Percentiles rank a stretch among this genome's conserved stretches.
phyloP scores from a whole-genome alignment of 2,113 vertebrate genomes.

The Egretta garzetta region DNA sequence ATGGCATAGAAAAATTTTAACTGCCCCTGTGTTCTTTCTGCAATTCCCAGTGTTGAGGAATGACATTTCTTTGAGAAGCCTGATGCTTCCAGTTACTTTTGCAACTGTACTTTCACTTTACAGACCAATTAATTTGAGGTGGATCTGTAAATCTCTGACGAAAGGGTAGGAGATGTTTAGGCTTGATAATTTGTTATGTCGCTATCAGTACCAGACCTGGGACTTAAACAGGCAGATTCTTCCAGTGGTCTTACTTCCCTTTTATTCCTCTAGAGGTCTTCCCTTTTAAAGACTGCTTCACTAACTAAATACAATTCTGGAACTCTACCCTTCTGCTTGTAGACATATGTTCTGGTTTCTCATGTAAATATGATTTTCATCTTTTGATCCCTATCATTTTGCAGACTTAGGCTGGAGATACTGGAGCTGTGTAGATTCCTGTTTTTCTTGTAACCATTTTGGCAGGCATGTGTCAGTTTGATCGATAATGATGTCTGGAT shows the following conservation, averaged over 20 bases:
- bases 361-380: conserved; percentile 5
- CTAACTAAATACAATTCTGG: neutral
- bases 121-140: neutral
- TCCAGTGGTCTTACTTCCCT: neutral
- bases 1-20: neutral
- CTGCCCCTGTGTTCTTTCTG: neutral
- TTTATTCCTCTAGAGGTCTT: neutral
- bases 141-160: neutral
- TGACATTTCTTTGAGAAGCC: neutral
- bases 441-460: conserved; percentile 60
- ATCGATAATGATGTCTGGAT: conserved; percentile 72
- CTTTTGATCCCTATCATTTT: conserved; percentile 13
- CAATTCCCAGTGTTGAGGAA: neutral
- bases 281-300: neutral
- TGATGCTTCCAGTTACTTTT: neutral
- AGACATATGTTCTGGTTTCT: neutral
- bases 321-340: neutral
- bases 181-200: neutral
- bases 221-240: neutral
- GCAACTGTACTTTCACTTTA: neutral
- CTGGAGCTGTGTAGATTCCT: neutral
- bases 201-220: neutral
- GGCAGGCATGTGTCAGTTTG: conserved; percentile 69
- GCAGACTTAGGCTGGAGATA: neutral
- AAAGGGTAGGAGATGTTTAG: neutral